Conservation (phyloP, 2,113 vertebrate genomes). For the Eubucco bourcierii region DNA sequence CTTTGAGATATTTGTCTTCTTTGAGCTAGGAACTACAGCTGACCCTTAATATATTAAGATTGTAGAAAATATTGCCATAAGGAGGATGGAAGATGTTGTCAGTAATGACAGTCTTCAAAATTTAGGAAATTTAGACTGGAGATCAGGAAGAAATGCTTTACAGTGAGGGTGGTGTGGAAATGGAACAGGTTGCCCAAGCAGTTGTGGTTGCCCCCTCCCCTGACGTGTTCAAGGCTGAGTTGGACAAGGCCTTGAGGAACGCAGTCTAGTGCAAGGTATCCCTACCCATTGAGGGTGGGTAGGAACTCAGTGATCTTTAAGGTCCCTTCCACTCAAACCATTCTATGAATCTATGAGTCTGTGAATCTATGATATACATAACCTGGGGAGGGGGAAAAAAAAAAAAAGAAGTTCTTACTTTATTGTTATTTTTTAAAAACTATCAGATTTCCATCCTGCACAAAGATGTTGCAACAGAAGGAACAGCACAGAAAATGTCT, state of each 20-base stretch:
- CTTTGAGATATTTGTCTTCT: background rate
- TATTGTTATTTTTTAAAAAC: background rate
- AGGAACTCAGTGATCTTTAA: too few species aligned
- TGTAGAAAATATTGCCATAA: background rate
- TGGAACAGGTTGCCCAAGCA: too few species aligned
- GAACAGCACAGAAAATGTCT: background rate
- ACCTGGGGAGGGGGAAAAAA: background rate
- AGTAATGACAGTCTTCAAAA: background rate
- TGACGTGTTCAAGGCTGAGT: too few species aligned
- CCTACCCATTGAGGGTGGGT: too few species aligned
- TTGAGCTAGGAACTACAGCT: background rate
- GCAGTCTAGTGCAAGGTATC: too few species aligned
- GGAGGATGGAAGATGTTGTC: background rate
- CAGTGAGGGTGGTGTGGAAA: too few species aligned
- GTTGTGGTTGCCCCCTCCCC: too few species aligned
- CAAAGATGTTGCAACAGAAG: background rate
- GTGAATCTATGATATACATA: background rate
- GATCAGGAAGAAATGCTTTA: too few species aligned
- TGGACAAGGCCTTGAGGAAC: too few species aligned
- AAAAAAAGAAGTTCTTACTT: background rate
- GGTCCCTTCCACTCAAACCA: too few species aligned
- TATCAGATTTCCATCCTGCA: background rate
- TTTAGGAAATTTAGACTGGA: background rate
- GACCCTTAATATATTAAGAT: background rate
- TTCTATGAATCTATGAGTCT: too few species aligned